Percentiles rank a stretch among this genome's conserved stretches.
phyloP scores from a whole-genome alignment of 1,140 invertebrate species.

The Brachionus plicatilis region DNA sequence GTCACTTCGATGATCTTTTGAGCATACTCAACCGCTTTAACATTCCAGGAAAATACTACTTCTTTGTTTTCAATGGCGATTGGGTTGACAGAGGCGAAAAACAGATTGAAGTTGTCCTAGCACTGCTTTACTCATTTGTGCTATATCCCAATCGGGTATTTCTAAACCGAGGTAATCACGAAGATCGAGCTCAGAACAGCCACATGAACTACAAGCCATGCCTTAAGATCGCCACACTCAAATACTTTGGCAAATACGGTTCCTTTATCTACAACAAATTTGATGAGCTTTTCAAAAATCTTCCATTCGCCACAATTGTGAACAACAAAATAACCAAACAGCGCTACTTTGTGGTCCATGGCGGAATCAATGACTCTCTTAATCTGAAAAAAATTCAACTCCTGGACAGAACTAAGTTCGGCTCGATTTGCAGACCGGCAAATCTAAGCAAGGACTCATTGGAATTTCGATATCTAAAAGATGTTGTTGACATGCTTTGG shows the following conservation, averaged over 20 bases:
- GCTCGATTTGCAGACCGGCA: background rate
- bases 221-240: background rate
- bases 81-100: conserved; percentile 38
- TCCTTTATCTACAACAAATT: background rate
- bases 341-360: conserved; percentile 26
- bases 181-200: conserved; percentile 19
- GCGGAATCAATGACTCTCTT: conserved; percentile 24
- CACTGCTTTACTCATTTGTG: background rate
- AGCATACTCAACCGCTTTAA: conserved; percentile 2
- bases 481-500: conserved; percentile 39
- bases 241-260: conserved; percentile 22
- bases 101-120: conserved; percentile 17
- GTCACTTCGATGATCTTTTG: conserved; percentile 29
- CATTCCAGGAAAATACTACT: conserved; percentile 19
- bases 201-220: conserved; percentile 23
- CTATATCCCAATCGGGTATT: conserved; percentile 17
- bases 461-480: conserved; percentile 11
- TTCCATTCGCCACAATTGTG: background rate
- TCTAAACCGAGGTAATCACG: conserved; percentile 40
- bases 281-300: conserved; percentile 13
- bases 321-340: background rate
- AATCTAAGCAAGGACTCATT: conserved; percentile 21
- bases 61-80: conserved; percentile 41
- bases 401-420: conserved; percentile 8
- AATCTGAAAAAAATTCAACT: conserved; percentile 6